Conservation (phyloP, 2,113 vertebrate genomes). For the Anolis carolinensis region DNA sequence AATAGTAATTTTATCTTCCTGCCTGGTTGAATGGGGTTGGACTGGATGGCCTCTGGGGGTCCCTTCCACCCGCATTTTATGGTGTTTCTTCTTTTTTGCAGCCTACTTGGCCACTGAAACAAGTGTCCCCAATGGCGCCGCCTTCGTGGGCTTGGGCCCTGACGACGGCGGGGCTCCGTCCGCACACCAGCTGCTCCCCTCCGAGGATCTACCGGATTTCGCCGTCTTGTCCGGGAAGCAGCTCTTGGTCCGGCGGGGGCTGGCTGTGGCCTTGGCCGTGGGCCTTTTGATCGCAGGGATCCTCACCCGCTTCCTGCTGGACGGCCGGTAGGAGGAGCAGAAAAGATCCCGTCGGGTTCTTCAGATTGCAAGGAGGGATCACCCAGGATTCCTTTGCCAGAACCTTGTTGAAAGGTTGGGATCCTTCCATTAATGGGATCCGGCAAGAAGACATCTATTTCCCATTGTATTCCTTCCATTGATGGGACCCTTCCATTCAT, state of each 20-base stretch:
- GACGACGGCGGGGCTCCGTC: background rate
- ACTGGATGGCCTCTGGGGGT: too few relatives aligned
- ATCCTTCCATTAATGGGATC: background rate
- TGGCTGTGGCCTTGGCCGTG: conserved; percentile 20
- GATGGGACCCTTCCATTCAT: too few relatives aligned
- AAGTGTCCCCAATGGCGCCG: background rate
- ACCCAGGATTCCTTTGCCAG: background rate
- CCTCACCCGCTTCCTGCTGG: conserved; percentile 59
- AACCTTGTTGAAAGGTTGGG: background rate
- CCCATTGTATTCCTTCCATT: too few relatives aligned
- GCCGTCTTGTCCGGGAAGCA: accelerated
- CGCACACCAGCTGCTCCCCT: background rate
- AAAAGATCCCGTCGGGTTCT: background rate
- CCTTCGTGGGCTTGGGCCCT: background rate
- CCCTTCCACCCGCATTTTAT: too few relatives aligned
- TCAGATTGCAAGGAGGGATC: too few relatives aligned
- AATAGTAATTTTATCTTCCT: too few relatives aligned
- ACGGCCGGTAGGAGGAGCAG: conserved; percentile 10
- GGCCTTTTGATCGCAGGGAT: conserved; percentile 65
- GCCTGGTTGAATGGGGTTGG: too few relatives aligned
- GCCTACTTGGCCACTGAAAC: conserved; percentile 23
- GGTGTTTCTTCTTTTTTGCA: background rate
- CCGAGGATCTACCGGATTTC: background rate
- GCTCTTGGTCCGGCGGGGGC: conserved; percentile 23
- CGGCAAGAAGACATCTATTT: too few relatives aligned